These are phyloP conservation scores for Epirrhoe tristata DNA, from an alignment of 2,888 invertebrate genomes.

Conservation along the genomic window DNA sequence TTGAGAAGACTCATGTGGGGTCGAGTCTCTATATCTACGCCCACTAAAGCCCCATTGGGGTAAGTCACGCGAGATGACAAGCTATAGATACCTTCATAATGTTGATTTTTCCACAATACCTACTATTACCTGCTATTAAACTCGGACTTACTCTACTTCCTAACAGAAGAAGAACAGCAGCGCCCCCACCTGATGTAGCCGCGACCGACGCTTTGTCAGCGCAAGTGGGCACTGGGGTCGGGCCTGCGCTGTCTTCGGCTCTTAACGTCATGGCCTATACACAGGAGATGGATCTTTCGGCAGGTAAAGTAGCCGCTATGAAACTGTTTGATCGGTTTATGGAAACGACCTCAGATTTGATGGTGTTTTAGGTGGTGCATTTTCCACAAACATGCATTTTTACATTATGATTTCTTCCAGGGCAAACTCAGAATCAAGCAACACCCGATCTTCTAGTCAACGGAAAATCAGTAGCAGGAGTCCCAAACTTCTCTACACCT, in stretches of 20 bases:
- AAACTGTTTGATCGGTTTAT: no score
- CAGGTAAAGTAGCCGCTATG: slow-evolving; percentile 44
- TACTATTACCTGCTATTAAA: no score
- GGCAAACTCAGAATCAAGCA: slow-evolving; percentile 53
- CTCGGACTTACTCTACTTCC: no score
- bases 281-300: slow-evolving; percentile 86
- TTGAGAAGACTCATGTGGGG: slow-evolving; percentile 96
- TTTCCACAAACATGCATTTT: background rate
- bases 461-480: slow-evolving; percentile 53
- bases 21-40: slow-evolving; percentile 94
- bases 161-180: slow-evolving; percentile 54
- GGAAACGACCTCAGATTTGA: no score
- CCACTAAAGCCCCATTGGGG: slow-evolving; percentile 86
- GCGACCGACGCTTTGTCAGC: slow-evolving; percentile 61
- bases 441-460: slow-evolving; percentile 76
- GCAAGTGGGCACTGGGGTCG: slow-evolving; percentile 76
- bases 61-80: slow-evolving; percentile 45
- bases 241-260: slow-evolving; percentile 89
- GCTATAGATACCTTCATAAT: no score
- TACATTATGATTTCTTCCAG: slow-evolving; percentile 8
- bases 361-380: background rate
- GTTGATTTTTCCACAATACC: no score
- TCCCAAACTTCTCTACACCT: slow-evolving; percentile 35
- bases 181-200: slow-evolving; percentile 73
- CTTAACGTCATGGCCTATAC: slow-evolving; percentile 94